Conservation (phyloP, 2,113 vertebrate genomes). For the Nannobrachium achirus region DNA sequence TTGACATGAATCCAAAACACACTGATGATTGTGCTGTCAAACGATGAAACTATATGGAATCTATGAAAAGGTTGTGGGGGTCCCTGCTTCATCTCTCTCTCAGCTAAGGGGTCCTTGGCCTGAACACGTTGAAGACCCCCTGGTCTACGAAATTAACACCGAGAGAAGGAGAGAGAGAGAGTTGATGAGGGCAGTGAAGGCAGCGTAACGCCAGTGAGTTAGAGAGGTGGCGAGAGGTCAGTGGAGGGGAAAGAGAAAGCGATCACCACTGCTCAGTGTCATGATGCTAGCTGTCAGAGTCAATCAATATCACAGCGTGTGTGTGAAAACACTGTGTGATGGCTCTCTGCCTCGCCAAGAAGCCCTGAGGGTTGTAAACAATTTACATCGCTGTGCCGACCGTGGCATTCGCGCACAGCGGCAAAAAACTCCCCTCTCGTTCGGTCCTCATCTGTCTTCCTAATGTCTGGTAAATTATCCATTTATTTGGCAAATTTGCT, state of each 20-base stretch:
- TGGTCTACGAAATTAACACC: too few relatives aligned
- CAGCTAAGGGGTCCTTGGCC: too few relatives aligned
- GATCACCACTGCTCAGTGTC: conserved; percentile 50
- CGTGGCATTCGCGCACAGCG: conserved; percentile 36
- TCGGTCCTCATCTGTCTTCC: conserved; percentile 20
- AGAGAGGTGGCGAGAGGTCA: conserved; percentile 3
- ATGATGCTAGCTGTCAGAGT: conserved; percentile 64
- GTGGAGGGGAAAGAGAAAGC: conserved; percentile 38
- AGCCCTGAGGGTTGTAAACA: conserved; percentile 48
- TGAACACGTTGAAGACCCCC: too few relatives aligned
- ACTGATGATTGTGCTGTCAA: too few relatives aligned
- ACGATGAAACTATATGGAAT: too few relatives aligned
- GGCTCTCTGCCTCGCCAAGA: not conserved
- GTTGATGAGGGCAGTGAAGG: too few relatives aligned
- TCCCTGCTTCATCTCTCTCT: too few relatives aligned
- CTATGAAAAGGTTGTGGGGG: too few relatives aligned
- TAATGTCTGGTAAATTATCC: conserved; percentile 54
- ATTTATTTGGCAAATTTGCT: conserved; percentile 66
- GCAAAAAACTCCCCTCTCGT: conserved; percentile 36
- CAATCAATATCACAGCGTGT: conserved; percentile 69
- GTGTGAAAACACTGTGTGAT: conserved; percentile 1
- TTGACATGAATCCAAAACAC: too few relatives aligned
- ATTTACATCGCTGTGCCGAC: conserved; percentile 37
- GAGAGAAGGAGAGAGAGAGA: too few relatives aligned
- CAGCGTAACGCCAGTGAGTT: too few relatives aligned